These are phyloP conservation scores for Alviniconcha marisindica DNA, from an alignment of 1,140 invertebrate species.

Conservation along the genomic window DNA sequence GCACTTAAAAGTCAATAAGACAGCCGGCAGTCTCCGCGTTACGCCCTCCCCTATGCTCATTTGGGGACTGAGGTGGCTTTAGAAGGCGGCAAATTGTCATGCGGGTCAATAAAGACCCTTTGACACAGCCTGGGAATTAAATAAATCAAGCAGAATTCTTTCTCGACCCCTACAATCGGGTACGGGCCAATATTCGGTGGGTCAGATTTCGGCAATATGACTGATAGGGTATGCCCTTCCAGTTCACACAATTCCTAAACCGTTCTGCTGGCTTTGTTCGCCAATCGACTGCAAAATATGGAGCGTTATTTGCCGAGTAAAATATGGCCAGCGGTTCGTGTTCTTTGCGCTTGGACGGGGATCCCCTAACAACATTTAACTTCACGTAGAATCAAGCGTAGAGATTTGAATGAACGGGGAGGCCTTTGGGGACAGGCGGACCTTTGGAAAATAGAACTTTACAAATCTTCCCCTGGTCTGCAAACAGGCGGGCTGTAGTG, in stretches of 20 bases:
- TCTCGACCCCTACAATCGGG: too few relatives aligned
- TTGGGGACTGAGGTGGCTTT: too few relatives aligned
- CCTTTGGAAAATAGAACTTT: background rate
- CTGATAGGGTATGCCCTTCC: background rate
- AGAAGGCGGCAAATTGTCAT: too few relatives aligned
- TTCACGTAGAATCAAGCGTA: conserved; percentile 5
- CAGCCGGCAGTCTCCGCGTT: too few relatives aligned
- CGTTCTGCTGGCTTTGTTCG: background rate
- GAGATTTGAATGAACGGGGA: background rate
- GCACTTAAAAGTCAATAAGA: too few relatives aligned
- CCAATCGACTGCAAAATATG: background rate
- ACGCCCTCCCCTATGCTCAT: too few relatives aligned
- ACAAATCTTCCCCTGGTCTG: background rate
- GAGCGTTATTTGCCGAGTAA: background rate
- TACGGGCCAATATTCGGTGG: too few relatives aligned
- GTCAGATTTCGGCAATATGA: background rate
- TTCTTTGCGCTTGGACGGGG: background rate
- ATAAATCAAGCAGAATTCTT: too few relatives aligned
- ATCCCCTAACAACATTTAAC: background rate
- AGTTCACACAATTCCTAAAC: background rate
- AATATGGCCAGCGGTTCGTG: background rate
- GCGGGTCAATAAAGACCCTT: too few relatives aligned
- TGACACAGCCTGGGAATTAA: too few relatives aligned
- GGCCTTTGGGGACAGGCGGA: background rate
- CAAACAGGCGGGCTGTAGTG: background rate